Percentiles rank a stretch among this genome's conserved stretches.
These are phyloP conservation scores for Anser brachyrhynchus DNA, from an alignment of 2,113 vertebrate species.

Conservation along the genomic window DNA sequence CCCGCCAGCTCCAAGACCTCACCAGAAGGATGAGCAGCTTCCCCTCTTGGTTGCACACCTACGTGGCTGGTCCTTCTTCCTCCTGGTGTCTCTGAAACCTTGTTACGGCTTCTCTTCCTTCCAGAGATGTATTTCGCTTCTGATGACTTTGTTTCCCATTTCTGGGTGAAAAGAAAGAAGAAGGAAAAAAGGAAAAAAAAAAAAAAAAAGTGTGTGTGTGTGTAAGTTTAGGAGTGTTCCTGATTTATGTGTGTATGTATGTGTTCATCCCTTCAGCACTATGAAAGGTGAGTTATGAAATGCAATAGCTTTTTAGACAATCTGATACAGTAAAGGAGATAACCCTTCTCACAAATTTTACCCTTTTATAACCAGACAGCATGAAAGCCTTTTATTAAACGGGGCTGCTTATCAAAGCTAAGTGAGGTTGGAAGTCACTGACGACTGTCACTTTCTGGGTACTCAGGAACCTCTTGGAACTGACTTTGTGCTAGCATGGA, in stretches of 20 bases:
- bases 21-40: background rate
- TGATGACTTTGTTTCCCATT: background rate
- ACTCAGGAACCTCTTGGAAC: background rate
- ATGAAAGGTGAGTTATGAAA: background rate
- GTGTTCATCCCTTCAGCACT: background rate
- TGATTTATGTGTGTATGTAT: background rate
- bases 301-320: background rate
- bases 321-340: background rate
- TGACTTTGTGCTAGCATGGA: background rate
- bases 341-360: background rate
- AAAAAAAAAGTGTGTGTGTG: too few species aligned
- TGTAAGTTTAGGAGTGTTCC: background rate
- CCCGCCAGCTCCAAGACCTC: fast-evolving
- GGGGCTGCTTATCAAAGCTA: background rate
- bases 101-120: background rate
- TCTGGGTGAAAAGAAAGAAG: background rate
- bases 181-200: background rate
- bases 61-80: background rate
- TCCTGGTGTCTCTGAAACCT: background rate
- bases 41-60: background rate
- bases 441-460: background rate
- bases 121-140: background rate
- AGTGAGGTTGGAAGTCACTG: background rate
- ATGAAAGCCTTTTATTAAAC: background rate
- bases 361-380: background rate